Conservation (phyloP, 2,797 vertebrate species). For the Muscicapa striata region DNA sequence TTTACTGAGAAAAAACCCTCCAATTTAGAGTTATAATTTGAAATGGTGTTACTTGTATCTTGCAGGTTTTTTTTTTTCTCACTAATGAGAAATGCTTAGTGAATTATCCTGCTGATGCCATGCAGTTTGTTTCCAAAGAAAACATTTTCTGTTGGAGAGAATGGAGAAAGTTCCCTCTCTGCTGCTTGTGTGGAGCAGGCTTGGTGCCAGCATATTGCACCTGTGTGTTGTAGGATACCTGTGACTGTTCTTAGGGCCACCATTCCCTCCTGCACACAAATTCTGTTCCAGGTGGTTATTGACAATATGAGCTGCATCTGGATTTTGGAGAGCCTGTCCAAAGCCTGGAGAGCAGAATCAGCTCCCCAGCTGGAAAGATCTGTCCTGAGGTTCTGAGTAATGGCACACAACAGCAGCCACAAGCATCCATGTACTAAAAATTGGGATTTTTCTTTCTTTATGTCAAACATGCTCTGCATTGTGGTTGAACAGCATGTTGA, state of each 20-base stretch:
- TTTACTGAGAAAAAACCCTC: not conserved
- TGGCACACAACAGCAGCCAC: not conserved
- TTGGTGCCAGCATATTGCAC: not conserved
- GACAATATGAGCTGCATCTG: not conserved
- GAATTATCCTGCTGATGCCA: not conserved
- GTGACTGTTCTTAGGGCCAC: not conserved
- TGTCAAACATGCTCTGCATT: not conserved
- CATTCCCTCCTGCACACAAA: not conserved
- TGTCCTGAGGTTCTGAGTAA: not conserved
- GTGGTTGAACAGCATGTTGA: not conserved
- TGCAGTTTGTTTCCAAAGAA: not conserved
- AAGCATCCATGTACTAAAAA: not conserved
- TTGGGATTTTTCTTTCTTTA: not conserved
- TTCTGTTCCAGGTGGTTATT: not conserved
- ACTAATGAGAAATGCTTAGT: not conserved
- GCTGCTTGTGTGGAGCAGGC: not conserved
- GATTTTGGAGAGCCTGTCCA: not conserved
- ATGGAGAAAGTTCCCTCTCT: not conserved
- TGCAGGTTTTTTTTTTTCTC: not conserved
- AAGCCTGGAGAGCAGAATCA: not conserved
- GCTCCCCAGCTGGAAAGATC: not conserved
- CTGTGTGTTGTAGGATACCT: not conserved
- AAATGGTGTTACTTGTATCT: not conserved
- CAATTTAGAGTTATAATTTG: not conserved
- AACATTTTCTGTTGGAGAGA: not conserved